A percentile compares a stretch with the other conserved stretches of the same genome.
These are phyloP conservation scores for Gonatopus flavifemur DNA, from an alignment of 1,140 invertebrate species.

Conservation along the genomic window DNA sequence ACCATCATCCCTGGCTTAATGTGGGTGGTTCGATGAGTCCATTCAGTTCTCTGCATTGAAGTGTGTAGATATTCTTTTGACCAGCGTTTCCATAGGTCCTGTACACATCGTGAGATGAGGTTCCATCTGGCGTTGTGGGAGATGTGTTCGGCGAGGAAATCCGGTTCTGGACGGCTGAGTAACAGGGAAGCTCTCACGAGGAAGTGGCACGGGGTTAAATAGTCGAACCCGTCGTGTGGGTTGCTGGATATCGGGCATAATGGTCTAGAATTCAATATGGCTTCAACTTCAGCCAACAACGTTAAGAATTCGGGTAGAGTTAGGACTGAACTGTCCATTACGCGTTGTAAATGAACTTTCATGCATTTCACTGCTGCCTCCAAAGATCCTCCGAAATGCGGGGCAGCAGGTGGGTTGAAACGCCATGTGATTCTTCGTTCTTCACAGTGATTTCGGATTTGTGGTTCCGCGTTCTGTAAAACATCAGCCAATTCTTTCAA, in stretches of 20 bases:
- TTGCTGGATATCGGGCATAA: neutral
- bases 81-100: constrained; percentile 8
- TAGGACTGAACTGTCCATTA: neutral
- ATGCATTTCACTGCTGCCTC: neutral
- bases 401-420: neutral
- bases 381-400: neutral
- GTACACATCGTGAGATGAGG: too few relatives aligned
- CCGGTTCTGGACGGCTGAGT: constrained; percentile 6
- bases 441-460: too few relatives aligned
- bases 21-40: constrained; percentile 5
- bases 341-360: neutral
- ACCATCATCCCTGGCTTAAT: constrained; percentile 18
- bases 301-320: neutral
- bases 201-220: constrained; percentile 8
- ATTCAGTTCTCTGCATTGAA: constrained; percentile 21
- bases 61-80: constrained; percentile 24
- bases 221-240: constrained; percentile 1
- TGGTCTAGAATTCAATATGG: too few relatives aligned
- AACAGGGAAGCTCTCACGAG: constrained; percentile 7
- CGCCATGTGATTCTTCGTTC: neutral
- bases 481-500: too few relatives aligned
- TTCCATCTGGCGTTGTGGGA: too few relatives aligned
- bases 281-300: neutral
- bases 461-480: too few relatives aligned
- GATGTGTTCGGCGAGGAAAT: too few relatives aligned